These are phyloP conservation scores for Dendrocopos noguchii DNA, from an alignment of 2,113 vertebrate genomes.

Conservation along the genomic window DNA sequence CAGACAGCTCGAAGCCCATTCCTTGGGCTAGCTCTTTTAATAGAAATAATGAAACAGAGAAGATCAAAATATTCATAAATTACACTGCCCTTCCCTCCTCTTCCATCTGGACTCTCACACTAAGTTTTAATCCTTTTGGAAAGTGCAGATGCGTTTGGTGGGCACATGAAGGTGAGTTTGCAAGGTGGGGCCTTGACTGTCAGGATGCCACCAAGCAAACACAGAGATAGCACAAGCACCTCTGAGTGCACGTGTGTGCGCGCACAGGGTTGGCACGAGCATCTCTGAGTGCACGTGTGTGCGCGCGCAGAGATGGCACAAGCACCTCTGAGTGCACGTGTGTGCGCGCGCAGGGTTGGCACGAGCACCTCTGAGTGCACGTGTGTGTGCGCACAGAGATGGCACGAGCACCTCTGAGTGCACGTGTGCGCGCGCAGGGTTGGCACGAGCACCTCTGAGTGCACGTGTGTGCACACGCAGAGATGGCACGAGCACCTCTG, in stretches of 20 bases:
- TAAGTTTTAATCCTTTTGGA: not conserved
- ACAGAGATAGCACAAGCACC: not conserved
- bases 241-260: fast-evolving
- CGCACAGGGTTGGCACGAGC: not conserved
- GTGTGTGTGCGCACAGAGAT: not conserved
- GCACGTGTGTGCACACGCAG: not conserved
- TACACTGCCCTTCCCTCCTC: not conserved
- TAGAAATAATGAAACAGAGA: not conserved
- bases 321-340: too few relatives aligned
- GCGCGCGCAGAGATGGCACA: too few relatives aligned
- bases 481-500: not conserved
- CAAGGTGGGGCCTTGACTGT: not conserved
- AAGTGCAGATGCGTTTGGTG: not conserved
- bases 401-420: too few relatives aligned
- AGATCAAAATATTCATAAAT: not conserved
- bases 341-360: not conserved
- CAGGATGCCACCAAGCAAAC: not conserved
- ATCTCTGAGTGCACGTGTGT: too few relatives aligned
- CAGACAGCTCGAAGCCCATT: not conserved
- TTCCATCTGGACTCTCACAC: not conserved
- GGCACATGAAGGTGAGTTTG: not conserved
- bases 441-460: too few relatives aligned
- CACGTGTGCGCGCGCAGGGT: too few relatives aligned
- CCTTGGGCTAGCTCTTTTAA: not conserved
- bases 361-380: not conserved